Evolutionary conservation across 2,113 vertebrate genomes (phyloP).

Genomic region (sheep (Ovis aries)): DNA sequence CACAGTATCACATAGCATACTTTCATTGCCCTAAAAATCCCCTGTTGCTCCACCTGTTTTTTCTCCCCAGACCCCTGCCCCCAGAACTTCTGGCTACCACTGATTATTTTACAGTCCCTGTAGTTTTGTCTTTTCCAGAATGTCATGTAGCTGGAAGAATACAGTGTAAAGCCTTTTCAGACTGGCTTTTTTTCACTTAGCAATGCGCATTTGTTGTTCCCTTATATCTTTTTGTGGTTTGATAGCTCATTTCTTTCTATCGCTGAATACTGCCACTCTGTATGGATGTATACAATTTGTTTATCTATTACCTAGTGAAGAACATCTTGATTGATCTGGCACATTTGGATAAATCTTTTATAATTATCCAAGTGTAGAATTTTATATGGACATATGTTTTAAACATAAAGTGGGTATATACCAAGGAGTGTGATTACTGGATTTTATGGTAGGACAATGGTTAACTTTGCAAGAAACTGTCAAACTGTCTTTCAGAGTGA

Average conservation of each 20-base stretch:
- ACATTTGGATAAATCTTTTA: neutral
- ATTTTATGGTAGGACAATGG: neutral
- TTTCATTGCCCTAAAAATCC: neutral
- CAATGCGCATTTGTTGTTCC: neutral
- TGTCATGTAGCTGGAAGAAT: neutral
- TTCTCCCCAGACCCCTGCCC: neutral
- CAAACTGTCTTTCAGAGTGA: neutral
- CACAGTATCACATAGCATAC: neutral
- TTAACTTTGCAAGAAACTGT: neutral
- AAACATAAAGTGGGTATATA: neutral
- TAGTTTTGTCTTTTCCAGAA: neutral
- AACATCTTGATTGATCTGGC: neutral
- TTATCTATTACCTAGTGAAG: neutral
- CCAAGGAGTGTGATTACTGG: neutral
- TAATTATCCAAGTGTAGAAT: neutral
- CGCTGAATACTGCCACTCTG: neutral
- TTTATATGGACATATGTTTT: neutral
- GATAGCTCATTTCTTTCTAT: neutral
- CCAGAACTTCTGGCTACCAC: neutral
- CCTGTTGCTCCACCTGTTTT: neutral
- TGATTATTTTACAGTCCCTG: neutral
- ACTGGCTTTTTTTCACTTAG: neutral
- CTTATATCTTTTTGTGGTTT: neutral
- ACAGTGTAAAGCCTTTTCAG: neutral
- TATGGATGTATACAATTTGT: neutral